Evolutionary conservation across 1,140 invertebrate genomes (phyloP).

Genomic region (Hyles euphorbiae): DNA sequence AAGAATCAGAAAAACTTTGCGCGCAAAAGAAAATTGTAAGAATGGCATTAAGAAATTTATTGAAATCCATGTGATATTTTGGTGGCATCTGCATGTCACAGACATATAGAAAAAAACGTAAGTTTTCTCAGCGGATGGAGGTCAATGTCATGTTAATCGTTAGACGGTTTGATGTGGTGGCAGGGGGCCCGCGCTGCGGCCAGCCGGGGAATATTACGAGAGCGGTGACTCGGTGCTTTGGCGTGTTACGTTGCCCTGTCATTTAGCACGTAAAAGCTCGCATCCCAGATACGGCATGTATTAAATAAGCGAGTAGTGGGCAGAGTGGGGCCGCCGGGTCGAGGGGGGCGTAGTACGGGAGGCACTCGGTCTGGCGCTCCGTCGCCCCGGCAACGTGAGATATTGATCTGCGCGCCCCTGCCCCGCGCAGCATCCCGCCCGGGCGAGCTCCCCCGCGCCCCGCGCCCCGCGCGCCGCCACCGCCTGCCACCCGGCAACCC

Average conservation of each 20-base stretch:
- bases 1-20: too few species aligned
- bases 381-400: constrained; percentile 70
- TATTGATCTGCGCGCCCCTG: constrained; percentile 61
- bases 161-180: constrained; percentile 28
- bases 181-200: constrained; percentile 18
- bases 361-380: constrained; percentile 70
- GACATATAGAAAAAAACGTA: constrained; percentile 20
- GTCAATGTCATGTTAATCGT: constrained; percentile 53
- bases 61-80: too few species aligned
- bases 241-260: constrained; percentile 60
- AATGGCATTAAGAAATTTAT: too few species aligned
- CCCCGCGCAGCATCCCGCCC: constrained; percentile 37
- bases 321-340: constrained; percentile 24
- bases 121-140: constrained; percentile 26
- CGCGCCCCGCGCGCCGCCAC: neutral
- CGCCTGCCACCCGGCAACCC: constrained; percentile 9
- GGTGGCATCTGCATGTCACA: neutral
- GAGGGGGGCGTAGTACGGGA: constrained; percentile 58
- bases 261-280: constrained; percentile 70
- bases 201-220: constrained; percentile 30
- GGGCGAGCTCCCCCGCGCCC: constrained; percentile 4
- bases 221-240: constrained; percentile 44
- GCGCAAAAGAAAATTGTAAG: too few species aligned
- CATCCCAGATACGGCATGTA: constrained; percentile 70
- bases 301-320: constrained; percentile 72